Conservation (phyloP, 2,888 invertebrate species). For the Meiosimyza decipiens region DNA sequence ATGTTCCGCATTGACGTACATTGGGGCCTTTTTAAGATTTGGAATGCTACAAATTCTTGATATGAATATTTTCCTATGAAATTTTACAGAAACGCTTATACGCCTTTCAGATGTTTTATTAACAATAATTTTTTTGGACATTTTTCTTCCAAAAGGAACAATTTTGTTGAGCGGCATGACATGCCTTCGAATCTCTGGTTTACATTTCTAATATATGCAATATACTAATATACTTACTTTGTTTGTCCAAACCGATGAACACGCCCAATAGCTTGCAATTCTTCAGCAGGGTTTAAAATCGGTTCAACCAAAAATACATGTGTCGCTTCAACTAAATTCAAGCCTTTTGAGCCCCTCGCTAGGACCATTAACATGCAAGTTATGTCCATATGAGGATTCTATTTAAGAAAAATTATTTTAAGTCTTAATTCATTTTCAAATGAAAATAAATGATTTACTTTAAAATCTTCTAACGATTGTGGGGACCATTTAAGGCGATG, state of each 20-base stretch:
- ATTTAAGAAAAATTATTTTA: constrained; percentile 26
- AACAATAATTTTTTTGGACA: background rate
- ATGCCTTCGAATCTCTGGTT: background rate
- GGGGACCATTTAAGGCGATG: constrained; percentile 60
- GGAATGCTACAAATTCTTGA: no score
- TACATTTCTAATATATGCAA: background rate
- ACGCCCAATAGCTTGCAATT: constrained; percentile 81
- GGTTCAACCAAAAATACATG: constrained; percentile 83
- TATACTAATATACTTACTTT: constrained; percentile 65
- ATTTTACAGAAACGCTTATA: background rate
- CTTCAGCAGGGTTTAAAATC: constrained; percentile 77
- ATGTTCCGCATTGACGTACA: no score
- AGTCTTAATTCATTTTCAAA: constrained; percentile 1
- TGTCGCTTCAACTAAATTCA: constrained; percentile 82
- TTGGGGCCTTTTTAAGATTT: no score
- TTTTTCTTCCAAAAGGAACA: background rate
- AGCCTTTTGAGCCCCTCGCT: constrained; percentile 77
- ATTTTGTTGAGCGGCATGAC: background rate
- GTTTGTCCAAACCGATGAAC: constrained; percentile 84
- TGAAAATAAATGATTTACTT: constrained; percentile 59
- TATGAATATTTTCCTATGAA: background rate
- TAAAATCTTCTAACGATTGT: constrained; percentile 68
- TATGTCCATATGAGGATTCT: constrained; percentile 66
- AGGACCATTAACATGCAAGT: constrained; percentile 77
- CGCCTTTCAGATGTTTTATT: no score